These are phyloP conservation scores for Venturia canescens DNA, from an alignment of 1,140 invertebrate genomes.

Conservation along the genomic window DNA sequence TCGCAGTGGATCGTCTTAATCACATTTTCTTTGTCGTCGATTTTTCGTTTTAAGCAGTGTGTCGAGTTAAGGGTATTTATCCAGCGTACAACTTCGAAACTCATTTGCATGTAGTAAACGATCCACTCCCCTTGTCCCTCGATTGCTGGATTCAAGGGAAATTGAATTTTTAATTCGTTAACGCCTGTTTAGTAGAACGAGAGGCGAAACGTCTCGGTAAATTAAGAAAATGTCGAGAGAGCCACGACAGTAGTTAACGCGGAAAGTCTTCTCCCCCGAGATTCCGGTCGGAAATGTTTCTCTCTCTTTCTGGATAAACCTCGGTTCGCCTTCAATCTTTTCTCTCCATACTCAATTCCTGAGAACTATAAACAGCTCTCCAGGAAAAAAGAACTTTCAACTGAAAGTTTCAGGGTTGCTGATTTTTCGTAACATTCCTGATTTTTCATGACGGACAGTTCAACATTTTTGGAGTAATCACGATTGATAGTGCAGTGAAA, in stretches of 20 bases:
- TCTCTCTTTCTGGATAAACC: background rate
- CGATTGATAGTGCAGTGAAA: too few species aligned
- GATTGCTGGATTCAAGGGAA: conserved; percentile 56
- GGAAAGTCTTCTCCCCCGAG: background rate
- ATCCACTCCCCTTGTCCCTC: background rate
- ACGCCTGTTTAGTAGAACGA: conserved; percentile 28
- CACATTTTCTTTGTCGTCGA: conserved; percentile 31
- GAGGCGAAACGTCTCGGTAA: conserved; percentile 53
- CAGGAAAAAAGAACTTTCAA: background rate
- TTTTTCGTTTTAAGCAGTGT: conserved; percentile 14
- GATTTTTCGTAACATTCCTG: too few species aligned
- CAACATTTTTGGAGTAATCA: too few species aligned
- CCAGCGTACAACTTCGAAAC: background rate
- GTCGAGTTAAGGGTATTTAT: conserved; percentile 13
- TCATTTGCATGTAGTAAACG: conserved; percentile 37
- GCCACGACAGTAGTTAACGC: conserved; percentile 3
- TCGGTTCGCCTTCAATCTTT: background rate
- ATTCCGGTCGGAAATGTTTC: background rate
- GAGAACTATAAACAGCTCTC: background rate
- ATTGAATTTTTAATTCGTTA: conserved; percentile 69
- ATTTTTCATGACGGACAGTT: too few species aligned
- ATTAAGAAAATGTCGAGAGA: conserved; percentile 62
- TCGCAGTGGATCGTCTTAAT: conserved; percentile 21
- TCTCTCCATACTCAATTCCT: background rate
- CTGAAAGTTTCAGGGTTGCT: background rate